Evolutionary conservation across 2,113 vertebrate genomes (phyloP), one percentile per base, ranked within the genome.

Genomic region (Bucco capensis): DNA sequence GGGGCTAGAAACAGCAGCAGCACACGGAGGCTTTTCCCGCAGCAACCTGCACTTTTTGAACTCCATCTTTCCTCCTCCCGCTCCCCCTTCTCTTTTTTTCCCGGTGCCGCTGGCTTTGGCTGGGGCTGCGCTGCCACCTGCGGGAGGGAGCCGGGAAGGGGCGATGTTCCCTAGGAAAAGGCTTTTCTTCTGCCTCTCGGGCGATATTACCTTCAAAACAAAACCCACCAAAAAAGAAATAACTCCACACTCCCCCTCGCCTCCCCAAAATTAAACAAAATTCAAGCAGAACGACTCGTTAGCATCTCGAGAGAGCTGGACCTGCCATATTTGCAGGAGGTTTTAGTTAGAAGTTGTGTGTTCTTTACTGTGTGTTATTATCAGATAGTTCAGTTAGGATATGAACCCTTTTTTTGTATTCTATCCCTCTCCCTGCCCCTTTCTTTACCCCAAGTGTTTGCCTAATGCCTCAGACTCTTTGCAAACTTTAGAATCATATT

Each of bases 91-190:
- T 9, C 24, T 24, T 9, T 24, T 31, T 44, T 22, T 23, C 7
- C 8, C 2, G 14, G 7, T 6, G 2, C 27, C 2, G 7, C 65
- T 5, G 38, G 11, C 66, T 8, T 3, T 90, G 50, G 40, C 72
- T 24, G 67, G 40, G 54, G 58, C 60, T 86, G 80, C 28, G 80
- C 94, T 93, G 92, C 95, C 94, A 77, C 64, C 95, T 96, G 83
- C 4, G 24, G 46, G 37, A 33, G 56, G n/a, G 13, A 60, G 47
- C 47, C 19, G 42, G 31, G 31, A 38, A 56, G 35, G 28, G 35
- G 9, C n/a, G 72, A 16, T 23, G 5, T 37, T 86, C 31, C 30
- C 8, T 4, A 5, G 35, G 21, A 40, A 64, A 67, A 40, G 4
- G 12, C 4, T 30, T 27, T 31, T 5, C 28, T 64, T 12, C 30